phyloP scores from a whole-genome alignment of 2,113 vertebrate genomes.

The Gnathonemus longibarbis region DNA sequence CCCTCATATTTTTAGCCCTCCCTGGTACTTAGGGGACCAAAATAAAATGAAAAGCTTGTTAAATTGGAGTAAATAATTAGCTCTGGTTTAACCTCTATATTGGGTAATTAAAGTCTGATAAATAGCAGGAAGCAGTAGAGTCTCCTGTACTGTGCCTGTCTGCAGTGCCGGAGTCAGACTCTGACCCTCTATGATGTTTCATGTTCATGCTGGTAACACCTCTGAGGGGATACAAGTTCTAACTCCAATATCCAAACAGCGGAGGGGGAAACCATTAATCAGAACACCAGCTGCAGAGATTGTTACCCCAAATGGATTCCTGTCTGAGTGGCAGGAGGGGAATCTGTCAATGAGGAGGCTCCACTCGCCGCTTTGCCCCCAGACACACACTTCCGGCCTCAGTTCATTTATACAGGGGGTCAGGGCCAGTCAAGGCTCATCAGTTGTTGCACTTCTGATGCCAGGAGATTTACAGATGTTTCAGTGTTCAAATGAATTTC shows the following conservation, averaged over 20 bases:
- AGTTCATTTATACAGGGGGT: background rate
- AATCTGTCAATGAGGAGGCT: background rate
- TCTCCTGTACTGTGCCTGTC: background rate
- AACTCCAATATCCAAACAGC: background rate
- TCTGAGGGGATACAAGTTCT: background rate
- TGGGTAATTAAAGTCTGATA: background rate
- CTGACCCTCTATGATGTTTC: background rate
- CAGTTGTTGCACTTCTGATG: background rate
- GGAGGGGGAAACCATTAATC: background rate
- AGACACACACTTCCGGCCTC: background rate
- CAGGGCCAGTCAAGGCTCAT: background rate
- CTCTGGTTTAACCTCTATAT: background rate
- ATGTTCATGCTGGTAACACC: background rate
- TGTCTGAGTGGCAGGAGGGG: background rate
- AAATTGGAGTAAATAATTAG: background rate
- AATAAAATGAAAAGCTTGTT: background rate
- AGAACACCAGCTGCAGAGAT: background rate
- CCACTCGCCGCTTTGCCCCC: background rate
- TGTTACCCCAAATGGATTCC: background rate
- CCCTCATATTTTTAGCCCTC: conserved; percentile 2
- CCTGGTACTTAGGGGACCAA: background rate
- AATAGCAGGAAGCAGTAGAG: background rate
- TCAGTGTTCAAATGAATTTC: background rate
- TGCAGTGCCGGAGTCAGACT: background rate
- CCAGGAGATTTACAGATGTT: background rate